Evolutionary conservation across 1,140 invertebrate genomes (phyloP).

Genomic region (Eumaeus atala): DNA sequence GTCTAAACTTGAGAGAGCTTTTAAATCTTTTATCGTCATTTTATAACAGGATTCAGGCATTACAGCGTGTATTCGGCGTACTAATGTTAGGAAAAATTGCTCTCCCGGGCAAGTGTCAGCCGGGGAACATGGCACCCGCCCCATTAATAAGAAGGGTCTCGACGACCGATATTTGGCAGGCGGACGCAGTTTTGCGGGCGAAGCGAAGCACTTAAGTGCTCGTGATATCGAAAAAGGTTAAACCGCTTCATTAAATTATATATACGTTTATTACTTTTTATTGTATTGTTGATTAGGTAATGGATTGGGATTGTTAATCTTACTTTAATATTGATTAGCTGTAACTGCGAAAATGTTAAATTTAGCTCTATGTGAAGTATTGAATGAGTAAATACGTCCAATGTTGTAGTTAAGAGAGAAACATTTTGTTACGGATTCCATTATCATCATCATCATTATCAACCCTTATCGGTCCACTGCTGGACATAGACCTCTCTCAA

Average conservation of each 20-base stretch:
- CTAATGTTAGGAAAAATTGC: conserved; percentile 13
- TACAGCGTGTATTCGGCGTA: conserved; percentile 10
- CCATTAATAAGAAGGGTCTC: conserved; percentile 19
- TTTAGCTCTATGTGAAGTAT: too few species aligned
- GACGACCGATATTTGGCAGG: conserved; percentile 13
- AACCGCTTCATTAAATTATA: neutral
- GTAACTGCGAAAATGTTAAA: too few species aligned
- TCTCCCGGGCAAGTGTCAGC: conserved; percentile 12
- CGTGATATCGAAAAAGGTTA: conserved; percentile 4
- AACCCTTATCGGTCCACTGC: too few species aligned
- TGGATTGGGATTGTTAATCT: too few species aligned
- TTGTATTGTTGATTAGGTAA: too few species aligned
- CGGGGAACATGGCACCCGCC: conserved; percentile 7
- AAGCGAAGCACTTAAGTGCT: conserved; percentile 3
- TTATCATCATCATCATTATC: too few species aligned
- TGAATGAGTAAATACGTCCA: too few species aligned
- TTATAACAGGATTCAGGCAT: neutral
- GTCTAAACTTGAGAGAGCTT: neutral
- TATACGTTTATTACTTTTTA: too few species aligned
- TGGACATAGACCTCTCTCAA: too few species aligned
- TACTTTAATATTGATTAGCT: too few species aligned
- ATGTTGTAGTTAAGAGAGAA: too few species aligned
- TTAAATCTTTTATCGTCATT: conserved; percentile 1
- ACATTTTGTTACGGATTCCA: too few species aligned
- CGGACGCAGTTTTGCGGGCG: conserved; percentile 14